Percentiles rank a stretch among this genome's conserved stretches.
phyloP scores from a whole-genome alignment of 2,888 invertebrate genomes.

The Amphipoea oculea region DNA sequence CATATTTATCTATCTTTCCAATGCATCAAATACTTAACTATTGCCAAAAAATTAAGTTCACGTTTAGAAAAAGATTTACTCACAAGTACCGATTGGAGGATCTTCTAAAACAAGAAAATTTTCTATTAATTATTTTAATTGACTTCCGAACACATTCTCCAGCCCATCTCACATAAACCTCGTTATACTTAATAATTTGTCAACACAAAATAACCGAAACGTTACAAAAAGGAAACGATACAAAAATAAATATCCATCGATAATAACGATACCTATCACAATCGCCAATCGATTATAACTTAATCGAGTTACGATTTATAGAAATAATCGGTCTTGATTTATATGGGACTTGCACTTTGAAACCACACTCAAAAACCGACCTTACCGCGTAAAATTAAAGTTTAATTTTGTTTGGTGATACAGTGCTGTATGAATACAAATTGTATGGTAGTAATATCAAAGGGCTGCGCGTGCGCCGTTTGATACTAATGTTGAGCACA shows the following conservation, averaged over 20 bases:
- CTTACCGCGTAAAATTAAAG: slow-evolving; percentile 57
- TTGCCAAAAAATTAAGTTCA: background rate
- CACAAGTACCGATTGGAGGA: background rate
- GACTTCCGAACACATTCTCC: slow-evolving; percentile 13
- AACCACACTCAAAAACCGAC: slow-evolving; percentile 51
- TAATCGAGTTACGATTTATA: slow-evolving; percentile 90
- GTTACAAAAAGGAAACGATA: slow-evolving; percentile 53
- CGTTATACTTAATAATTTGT: slow-evolving; percentile 60
- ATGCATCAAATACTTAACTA: background rate
- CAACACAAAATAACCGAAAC: slow-evolving; percentile 61
- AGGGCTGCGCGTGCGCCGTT: slow-evolving; percentile 83
- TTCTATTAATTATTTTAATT: slow-evolving; percentile 7
- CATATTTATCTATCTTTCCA: background rate
- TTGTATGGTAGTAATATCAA: slow-evolving; percentile 87
- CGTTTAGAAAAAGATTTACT: background rate
- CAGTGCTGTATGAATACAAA: slow-evolving; percentile 81
- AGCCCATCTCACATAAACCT: slow-evolving; percentile 22
- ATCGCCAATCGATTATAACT: slow-evolving; percentile 87
- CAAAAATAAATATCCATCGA: slow-evolving; percentile 67
- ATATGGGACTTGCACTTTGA: slow-evolving; percentile 74
- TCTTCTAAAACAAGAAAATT: background rate
- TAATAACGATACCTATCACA: slow-evolving; percentile 77
- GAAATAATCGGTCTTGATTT: slow-evolving; percentile 90
- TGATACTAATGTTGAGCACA: too few species aligned
- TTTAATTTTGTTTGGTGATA: slow-evolving; percentile 60